A percentile compares a stretch with the other conserved stretches of the same genome.
phyloP scores from a whole-genome alignment of 2,888 invertebrate genomes.

The Melanotus villosus region DNA sequence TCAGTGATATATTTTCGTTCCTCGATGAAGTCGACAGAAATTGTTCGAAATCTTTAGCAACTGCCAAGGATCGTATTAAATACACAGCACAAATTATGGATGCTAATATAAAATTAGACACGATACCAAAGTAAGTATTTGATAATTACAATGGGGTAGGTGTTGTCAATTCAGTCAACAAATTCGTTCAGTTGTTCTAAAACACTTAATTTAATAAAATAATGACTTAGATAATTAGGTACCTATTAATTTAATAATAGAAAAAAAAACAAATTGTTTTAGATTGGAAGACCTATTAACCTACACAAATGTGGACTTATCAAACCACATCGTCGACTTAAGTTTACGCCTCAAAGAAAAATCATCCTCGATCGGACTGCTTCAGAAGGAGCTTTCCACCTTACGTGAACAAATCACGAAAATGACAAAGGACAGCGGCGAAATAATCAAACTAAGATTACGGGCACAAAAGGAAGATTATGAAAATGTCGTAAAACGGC shows the following conservation, averaged over 20 bases:
- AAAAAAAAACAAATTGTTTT: conserved; percentile 37
- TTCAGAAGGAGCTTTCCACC: conserved; percentile 74
- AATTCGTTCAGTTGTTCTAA: too few relatives aligned
- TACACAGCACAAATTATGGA: conserved; percentile 58
- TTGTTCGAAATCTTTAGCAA: conserved; percentile 60
- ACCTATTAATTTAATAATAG: too few relatives aligned
- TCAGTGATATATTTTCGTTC: conserved; percentile 77
- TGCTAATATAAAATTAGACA: conserved; percentile 59
- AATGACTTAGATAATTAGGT: too few relatives aligned
- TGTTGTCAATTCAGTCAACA: too few relatives aligned
- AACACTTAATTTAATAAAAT: too few relatives aligned
- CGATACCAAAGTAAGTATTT: conserved; percentile 62
- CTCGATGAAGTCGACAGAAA: conserved; percentile 75
- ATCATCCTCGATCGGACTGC: conserved; percentile 72
- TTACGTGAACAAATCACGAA: conserved; percentile 70
- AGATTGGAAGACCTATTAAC: conserved; percentile 73
- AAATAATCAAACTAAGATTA: conserved; percentile 67
- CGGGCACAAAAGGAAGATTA: conserved; percentile 79
- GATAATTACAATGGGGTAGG: too few relatives aligned
- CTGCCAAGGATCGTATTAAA: conserved; percentile 59
- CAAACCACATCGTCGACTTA: conserved; percentile 74
- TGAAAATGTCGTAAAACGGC: conserved; percentile 80
- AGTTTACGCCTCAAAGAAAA: conserved; percentile 75
- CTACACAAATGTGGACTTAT: conserved; percentile 73
- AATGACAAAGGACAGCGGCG: conserved; percentile 66